Evolutionary conservation across 2,113 vertebrate genomes (phyloP).

Genomic region (Bungarus multicinctus): DNA sequence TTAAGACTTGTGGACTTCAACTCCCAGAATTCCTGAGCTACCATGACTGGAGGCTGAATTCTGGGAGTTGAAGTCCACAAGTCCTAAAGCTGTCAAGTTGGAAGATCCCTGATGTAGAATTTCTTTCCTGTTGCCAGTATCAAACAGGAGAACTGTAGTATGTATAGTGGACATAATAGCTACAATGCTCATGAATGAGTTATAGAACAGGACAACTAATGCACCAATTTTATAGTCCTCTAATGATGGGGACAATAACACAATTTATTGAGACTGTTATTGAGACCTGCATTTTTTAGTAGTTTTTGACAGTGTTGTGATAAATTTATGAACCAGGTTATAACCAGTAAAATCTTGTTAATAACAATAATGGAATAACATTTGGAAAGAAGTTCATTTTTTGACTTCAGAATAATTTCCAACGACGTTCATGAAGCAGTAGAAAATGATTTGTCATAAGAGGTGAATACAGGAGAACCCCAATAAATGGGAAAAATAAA

Average conservation of each 20-base stretch:
- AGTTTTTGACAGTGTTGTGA: not conserved
- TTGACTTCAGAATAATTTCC: not conserved
- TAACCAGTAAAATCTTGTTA: not conserved
- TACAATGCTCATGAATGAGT: not conserved
- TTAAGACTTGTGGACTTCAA: too few species aligned
- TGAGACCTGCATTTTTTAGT: not conserved
- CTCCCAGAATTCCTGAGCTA: too few species aligned
- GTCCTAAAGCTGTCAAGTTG: too few species aligned
- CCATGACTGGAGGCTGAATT: too few species aligned
- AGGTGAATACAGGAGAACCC: too few species aligned
- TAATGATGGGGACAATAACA: not conserved
- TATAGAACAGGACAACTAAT: not conserved
- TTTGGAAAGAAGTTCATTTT: not conserved
- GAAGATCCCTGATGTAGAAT: not conserved
- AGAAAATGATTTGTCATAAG: not conserved
- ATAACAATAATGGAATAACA: not conserved
- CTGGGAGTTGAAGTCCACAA: too few species aligned
- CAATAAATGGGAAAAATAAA: too few species aligned
- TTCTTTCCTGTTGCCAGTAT: not conserved
- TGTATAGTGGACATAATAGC: not conserved
- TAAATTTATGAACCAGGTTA: not conserved
- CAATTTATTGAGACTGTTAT: not conserved
- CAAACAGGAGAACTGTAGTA: not conserved
- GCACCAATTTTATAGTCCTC: not conserved
- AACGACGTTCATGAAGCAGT: not conserved